phyloP scores from a whole-genome alignment of 2,113 vertebrate species.

The Tauraco erythrolophus region DNA sequence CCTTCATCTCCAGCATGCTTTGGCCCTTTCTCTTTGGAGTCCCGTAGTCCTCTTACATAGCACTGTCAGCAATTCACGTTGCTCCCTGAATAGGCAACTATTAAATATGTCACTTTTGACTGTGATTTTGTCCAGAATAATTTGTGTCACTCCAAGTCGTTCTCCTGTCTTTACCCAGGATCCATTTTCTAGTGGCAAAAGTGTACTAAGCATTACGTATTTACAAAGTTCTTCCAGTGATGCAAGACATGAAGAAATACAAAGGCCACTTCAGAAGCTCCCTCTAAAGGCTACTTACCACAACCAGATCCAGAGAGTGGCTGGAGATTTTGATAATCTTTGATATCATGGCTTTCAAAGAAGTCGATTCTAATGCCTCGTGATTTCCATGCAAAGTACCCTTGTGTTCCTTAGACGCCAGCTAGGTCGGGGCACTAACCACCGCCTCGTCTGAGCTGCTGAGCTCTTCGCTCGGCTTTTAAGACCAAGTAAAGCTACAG shows the following conservation, averaged over 20 bases:
- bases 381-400: background rate
- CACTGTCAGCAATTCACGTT: background rate
- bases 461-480: background rate
- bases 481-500: background rate
- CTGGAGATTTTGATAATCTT: background rate
- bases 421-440: background rate
- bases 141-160: background rate
- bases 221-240: background rate
- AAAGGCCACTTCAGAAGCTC: background rate
- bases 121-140: background rate
- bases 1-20: background rate
- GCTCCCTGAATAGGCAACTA: background rate
- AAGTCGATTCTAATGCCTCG: background rate
- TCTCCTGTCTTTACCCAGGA: background rate
- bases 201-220: background rate
- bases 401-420: background rate
- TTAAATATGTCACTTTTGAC: background rate
- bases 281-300: background rate
- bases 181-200: background rate
- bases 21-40: background rate
- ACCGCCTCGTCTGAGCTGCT: background rate
- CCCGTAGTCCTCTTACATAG: background rate
- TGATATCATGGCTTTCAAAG: background rate
- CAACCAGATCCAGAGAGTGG: background rate
- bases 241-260: background rate